Conservation (phyloP, 2,113 vertebrate species). For the Gallinago undulata region DNA sequence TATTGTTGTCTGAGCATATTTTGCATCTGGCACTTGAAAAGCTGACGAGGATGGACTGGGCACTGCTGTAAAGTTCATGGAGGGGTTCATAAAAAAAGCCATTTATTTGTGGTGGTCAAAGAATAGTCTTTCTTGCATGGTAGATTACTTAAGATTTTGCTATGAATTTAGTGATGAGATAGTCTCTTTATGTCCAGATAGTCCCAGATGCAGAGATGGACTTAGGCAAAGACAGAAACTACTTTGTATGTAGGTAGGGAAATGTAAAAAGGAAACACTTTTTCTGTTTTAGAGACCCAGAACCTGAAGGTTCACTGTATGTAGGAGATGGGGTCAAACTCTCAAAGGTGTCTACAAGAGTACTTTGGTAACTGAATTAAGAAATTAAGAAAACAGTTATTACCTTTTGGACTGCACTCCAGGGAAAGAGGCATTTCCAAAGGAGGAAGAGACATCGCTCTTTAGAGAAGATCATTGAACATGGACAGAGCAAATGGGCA, state of each 20-base stretch:
- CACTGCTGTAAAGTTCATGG: neutral
- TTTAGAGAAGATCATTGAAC: neutral
- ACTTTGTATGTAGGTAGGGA: rapidly evolving
- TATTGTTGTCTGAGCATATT: neutral
- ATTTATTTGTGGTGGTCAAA: neutral
- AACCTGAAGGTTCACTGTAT: neutral
- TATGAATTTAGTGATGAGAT: neutral
- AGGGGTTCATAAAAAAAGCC: neutral
- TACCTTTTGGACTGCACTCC: neutral
- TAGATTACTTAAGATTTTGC: neutral
- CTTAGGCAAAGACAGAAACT: neutral
- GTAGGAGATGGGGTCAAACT: neutral
- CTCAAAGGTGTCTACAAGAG: neutral
- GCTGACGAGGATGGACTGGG: neutral
- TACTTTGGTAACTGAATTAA: neutral
- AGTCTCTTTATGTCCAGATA: neutral
- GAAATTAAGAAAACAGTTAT: neutral
- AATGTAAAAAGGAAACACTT: neutral
- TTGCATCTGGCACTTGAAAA: slow-evolving; percentile 3
- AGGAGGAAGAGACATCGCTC: neutral
- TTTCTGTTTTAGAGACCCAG: neutral
- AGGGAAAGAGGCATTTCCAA: neutral
- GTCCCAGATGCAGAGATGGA: neutral
- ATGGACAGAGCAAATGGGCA: rapidly evolving
- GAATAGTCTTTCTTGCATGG: neutral